A percentile compares a stretch with the other conserved stretches of the same genome.
These are phyloP conservation scores for Tenthredo notha DNA, from an alignment of 2,888 invertebrate genomes.

Conservation along the genomic window DNA sequence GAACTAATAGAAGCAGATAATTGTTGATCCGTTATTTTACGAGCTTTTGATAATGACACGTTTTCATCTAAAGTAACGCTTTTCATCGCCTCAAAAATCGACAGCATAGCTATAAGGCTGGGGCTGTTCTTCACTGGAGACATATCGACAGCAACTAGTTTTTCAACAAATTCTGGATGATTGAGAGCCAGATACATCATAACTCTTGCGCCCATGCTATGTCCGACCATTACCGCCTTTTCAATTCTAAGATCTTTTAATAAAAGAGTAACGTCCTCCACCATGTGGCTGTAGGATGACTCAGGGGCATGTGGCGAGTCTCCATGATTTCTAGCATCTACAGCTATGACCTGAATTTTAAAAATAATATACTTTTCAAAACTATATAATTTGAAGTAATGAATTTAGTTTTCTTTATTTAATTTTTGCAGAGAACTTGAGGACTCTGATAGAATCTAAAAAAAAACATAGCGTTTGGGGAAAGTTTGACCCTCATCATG, in stretches of 20 bases:
- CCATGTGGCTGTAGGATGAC: conserved; percentile 88
- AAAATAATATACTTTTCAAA: too few relatives aligned
- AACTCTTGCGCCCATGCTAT: conserved; percentile 97
- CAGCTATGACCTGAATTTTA: conserved; percentile 83
- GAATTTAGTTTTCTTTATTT: too few relatives aligned
- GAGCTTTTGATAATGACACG: conserved; percentile 85
- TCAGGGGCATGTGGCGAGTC: conserved; percentile 90
- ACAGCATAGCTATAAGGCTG: conserved; percentile 82
- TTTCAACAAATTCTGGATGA: conserved; percentile 84
- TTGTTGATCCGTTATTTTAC: conserved; percentile 84
- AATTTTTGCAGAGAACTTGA: too few relatives aligned
- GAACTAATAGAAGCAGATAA: conserved; percentile 82
- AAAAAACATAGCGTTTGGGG: too few relatives aligned
- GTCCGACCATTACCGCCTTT: conserved; percentile 89
- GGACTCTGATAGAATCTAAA: too few relatives aligned
- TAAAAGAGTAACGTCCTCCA: conserved; percentile 86
- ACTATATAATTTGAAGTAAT: too few relatives aligned
- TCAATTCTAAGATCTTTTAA: conserved; percentile 83
- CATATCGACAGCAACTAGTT: conserved; percentile 86
- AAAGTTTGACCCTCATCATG: too few relatives aligned
- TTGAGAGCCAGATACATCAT: conserved; percentile 91
- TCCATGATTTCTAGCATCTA: conserved; percentile 97
- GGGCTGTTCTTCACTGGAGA: conserved; percentile 84
- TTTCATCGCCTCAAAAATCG: conserved; percentile 85
- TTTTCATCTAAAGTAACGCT: conserved; percentile 82